Conservation (phyloP, 1,140 invertebrate genomes). For the Propsilocerus akamusi region DNA sequence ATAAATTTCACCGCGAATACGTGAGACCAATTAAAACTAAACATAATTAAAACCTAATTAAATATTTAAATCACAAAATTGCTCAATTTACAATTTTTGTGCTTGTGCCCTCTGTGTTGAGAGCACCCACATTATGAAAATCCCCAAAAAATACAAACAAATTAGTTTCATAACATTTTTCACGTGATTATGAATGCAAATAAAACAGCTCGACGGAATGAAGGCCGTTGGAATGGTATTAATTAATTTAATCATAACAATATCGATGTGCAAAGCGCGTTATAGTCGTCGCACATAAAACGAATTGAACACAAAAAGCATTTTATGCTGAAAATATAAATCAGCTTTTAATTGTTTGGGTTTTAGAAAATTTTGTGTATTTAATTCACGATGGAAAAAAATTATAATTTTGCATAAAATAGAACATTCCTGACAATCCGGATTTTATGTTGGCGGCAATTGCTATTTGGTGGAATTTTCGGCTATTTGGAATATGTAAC, state of each 20-base stretch:
- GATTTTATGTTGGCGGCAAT: no score
- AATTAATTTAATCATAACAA: conserved; percentile 4
- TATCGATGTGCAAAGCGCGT: no score
- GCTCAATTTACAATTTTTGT: no score
- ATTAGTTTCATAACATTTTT: background rate
- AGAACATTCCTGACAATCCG: no score
- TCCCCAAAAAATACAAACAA: background rate
- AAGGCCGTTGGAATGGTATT: no score
- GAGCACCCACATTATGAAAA: background rate
- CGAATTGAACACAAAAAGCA: background rate
- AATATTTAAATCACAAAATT: conserved; percentile 3
- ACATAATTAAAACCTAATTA: conserved; percentile 1
- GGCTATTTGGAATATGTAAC: no score
- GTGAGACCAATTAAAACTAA: conserved; percentile 2
- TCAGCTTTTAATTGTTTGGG: conserved; percentile 1
- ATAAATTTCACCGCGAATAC: no score
- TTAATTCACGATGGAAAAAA: no score
- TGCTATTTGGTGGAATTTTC: no score
- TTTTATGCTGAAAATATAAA: background rate
- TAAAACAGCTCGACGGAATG: background rate
- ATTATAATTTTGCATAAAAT: no score
- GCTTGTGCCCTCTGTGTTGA: background rate
- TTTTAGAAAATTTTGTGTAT: no score
- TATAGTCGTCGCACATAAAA: background rate
- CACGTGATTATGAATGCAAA: conserved; percentile 4